A percentile compares a stretch with the other conserved stretches of the same genome.
Conservation (phyloP, 2,888 invertebrate genomes). For the Mongoloraphidia duomilia region DNA sequence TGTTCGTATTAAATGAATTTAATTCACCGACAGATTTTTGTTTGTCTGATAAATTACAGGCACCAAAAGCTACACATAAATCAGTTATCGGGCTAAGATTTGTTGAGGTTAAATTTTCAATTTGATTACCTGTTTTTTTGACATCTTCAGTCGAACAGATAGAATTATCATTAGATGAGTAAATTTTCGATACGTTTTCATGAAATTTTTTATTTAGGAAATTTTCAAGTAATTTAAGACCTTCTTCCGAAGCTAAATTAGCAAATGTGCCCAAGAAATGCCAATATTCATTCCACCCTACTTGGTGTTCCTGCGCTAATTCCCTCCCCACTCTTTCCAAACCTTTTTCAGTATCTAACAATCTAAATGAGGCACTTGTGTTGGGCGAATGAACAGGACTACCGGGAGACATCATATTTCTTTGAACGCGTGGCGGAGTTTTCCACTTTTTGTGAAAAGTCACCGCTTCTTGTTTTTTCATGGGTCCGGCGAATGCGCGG, state of each 20-base stretch:
- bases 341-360: slow-evolving; percentile 72
- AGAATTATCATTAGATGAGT: not conserved
- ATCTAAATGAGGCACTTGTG: slow-evolving; percentile 26
- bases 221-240: slow-evolving; percentile 58
- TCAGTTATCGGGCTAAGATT: slow-evolving; percentile 40
- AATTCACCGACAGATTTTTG: not conserved
- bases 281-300: slow-evolving; percentile 89
- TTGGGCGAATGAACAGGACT: slow-evolving; percentile 16
- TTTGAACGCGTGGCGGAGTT: slow-evolving; percentile 50
- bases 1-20: not conserved
- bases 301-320: slow-evolving; percentile 53
- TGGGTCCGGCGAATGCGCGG: slow-evolving; percentile 83
- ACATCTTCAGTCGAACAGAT: no score
- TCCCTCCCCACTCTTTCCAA: slow-evolving; percentile 71
- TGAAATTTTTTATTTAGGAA: slow-evolving; percentile 47
- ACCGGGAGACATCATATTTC: slow-evolving; percentile 16
- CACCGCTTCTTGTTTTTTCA: slow-evolving; percentile 59
- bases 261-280: slow-evolving; percentile 71
- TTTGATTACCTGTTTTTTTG: no score
- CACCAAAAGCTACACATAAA: slow-evolving; percentile 41
- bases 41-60: slow-evolving; percentile 36
- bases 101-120: not conserved
- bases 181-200: slow-evolving; percentile 18
- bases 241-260: slow-evolving; percentile 59
- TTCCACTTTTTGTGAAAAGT: slow-evolving; percentile 68